Evolutionary conservation across 2,888 invertebrate species (phyloP).

Genomic region (Furcula furcula): DNA sequence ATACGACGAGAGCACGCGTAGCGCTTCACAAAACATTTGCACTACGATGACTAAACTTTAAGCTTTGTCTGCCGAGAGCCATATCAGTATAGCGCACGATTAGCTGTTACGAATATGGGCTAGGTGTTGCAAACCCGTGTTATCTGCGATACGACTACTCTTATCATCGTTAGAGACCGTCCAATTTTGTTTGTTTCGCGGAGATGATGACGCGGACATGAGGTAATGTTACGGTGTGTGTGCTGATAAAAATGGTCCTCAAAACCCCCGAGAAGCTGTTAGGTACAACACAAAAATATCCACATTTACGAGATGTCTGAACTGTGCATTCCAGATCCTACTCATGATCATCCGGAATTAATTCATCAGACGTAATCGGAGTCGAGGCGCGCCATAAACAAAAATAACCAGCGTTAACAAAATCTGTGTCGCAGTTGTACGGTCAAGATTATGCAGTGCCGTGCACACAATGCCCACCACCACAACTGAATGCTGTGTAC

Average conservation of each 20-base stretch:
- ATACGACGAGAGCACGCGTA: constrained; percentile 15
- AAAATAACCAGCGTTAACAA: not conserved
- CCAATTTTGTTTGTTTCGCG: constrained; percentile 19
- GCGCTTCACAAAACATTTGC: constrained; percentile 38
- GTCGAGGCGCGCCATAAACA: not conserved
- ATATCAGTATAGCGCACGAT: constrained; percentile 49
- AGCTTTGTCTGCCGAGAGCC: constrained; percentile 48
- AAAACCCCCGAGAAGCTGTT: not conserved
- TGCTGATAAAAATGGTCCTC: constrained; percentile 9
- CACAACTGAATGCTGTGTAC: not conserved
- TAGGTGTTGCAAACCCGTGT: constrained; percentile 58
- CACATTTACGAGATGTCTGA: not conserved
- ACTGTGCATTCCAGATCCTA: not conserved
- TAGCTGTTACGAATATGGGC: constrained; percentile 60
- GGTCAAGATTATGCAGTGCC: not conserved
- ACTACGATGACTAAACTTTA: constrained; percentile 52
- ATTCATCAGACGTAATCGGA: not conserved
- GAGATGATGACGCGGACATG: constrained; percentile 12
- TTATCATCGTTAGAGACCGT: constrained; percentile 22
- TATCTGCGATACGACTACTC: constrained; percentile 39
- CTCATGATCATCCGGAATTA: not conserved
- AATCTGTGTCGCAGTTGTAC: not conserved
- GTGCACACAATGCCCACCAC: not conserved
- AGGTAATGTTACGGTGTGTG: constrained; percentile 14
- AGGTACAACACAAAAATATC: not conserved